Base-by-base conservation (phyloP, 2,113 vertebrate genomes). In the Mungos mungo region DNA sequence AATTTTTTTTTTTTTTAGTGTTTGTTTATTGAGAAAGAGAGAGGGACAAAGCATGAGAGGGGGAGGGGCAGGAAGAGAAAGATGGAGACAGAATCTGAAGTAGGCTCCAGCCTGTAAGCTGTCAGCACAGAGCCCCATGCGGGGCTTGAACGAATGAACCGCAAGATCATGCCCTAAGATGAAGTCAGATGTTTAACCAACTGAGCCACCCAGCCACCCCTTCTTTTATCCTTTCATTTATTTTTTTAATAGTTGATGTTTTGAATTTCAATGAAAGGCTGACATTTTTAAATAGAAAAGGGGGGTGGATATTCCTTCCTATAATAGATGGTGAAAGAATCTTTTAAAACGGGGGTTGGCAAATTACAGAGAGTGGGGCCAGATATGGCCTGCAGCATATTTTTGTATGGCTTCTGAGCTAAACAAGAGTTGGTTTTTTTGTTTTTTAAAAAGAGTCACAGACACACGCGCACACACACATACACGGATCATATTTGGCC, bases 171-270 rank as follows among this genome's bases (percentile, higher is more conserved):
- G 57, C 8, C 57, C 57, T 60, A 23, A 60, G 57, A 19, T 8
- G 19, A 60, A 3, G 57, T 23, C 21, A 18, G 57, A 60, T 60
- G 57, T 21, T 60, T 60, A 21, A 60, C 21, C 57, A 2, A 60
- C 21, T 60, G 57, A 60, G 57, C 7, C 57, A 60, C 57, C 57
- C 57, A 60, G 57, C 18, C 3, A 60, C 57, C 21, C 57, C 57
- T 87, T 93, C 31, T 33, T 82, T 93, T 88, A 81, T n/a, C 29
- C 52, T 87, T 90, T 95, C n/a, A 84, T 92, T 83, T 4, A 66
- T 87, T 91, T 79, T 90, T 90, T n/a, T 52, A 92, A 71, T 81
- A 27, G 35, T 21, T 94, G 29, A 90, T 63, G 95, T 77, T 96
- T 87, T 45, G 38, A 69, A 21, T 90, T 33, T 77, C n/a, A 45